Evolutionary conservation across 2,113 vertebrate genomes (phyloP).

Genomic region (Tragelaphus strepsiceros): DNA sequence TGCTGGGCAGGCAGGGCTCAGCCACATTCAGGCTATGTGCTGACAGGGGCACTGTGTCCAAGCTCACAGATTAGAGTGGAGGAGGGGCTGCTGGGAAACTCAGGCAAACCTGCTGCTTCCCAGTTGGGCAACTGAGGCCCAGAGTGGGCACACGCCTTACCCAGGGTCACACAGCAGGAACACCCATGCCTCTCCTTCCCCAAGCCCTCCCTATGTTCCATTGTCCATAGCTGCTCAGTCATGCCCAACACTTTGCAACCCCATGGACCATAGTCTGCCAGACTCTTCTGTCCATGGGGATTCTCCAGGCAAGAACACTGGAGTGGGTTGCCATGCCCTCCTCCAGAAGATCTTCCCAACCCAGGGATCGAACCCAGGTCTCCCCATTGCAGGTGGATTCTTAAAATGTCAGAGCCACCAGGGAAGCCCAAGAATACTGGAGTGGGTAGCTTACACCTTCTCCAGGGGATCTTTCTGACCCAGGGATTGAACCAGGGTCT

Average conservation of each 20-base stretch:
- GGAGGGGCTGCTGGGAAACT: background rate
- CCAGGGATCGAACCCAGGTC: background rate
- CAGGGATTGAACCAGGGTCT: background rate
- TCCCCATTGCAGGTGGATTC: background rate
- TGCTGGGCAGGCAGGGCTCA: background rate
- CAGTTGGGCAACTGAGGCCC: background rate
- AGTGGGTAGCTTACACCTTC: background rate
- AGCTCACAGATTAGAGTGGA: background rate
- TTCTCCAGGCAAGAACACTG: background rate
- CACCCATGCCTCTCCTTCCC: background rate
- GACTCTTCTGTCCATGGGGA: background rate
- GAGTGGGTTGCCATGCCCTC: background rate
- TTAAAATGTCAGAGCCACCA: background rate
- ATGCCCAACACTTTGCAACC: background rate
- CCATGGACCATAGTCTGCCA: accelerated
- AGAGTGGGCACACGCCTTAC: background rate
- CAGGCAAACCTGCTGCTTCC: background rate
- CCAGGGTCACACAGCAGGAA: background rate
- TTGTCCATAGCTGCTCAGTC: background rate
- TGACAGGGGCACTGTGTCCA: background rate
- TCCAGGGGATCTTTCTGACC: background rate
- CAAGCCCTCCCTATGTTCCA: background rate
- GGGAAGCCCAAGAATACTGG: background rate
- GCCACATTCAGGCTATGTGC: background rate
- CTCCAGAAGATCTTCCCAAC: background rate